Conservation (phyloP, 2,797 vertebrate species). For the Mionectes olivaceus region DNA sequence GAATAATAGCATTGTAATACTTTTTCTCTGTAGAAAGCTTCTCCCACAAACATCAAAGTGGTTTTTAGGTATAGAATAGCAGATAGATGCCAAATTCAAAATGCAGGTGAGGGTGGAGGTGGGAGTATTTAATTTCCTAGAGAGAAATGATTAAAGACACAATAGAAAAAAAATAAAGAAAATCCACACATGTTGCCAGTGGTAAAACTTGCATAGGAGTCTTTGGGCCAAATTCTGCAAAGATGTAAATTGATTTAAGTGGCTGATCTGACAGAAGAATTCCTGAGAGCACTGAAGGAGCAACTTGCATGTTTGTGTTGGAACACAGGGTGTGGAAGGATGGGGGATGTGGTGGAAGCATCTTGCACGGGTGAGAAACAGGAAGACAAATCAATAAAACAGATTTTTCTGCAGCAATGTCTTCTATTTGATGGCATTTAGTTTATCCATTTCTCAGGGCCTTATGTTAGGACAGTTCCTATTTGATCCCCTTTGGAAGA, state of each 20-base stretch:
- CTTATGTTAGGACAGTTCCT: neutral
- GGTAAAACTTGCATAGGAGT: neutral
- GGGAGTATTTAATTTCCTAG: slow-evolving; percentile 34
- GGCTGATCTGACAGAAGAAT: neutral
- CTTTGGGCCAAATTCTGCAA: neutral
- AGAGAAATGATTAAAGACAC: neutral
- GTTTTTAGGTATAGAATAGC: neutral
- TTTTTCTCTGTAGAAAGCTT: neutral
- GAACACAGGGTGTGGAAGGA: neutral
- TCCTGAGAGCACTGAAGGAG: neutral
- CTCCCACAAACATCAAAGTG: slow-evolving; percentile 6
- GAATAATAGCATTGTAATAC: neutral
- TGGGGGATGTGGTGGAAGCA: neutral
- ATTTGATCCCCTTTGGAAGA: neutral
- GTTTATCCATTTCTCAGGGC: neutral
- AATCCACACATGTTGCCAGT: rapidly evolving
- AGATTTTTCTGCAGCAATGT: neutral
- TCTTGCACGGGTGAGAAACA: neutral
- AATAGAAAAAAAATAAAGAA: neutral
- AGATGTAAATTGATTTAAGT: neutral
- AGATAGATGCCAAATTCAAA: neutral
- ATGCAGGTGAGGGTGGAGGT: neutral
- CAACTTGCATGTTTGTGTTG: neutral
- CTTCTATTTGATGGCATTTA: neutral
- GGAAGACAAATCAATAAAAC: neutral